Evolutionary conservation across 2,888 invertebrate genomes (phyloP), one percentile per base, ranked within the genome.

Genomic region (Loripinus fragilis): DNA sequence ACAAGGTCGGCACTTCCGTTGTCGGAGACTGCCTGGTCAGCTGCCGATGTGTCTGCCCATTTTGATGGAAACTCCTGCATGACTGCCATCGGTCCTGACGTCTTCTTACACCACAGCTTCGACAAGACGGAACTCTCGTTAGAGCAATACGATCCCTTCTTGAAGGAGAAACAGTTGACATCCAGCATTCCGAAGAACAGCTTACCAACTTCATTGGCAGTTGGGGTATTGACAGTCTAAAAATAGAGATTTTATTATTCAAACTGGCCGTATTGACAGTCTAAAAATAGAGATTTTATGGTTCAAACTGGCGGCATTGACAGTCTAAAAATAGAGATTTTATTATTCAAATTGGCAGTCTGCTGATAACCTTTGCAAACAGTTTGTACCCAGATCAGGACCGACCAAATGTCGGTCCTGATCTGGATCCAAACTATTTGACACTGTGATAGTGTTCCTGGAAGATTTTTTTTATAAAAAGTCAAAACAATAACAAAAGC

Each of bases 91-190:
- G 76, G 67, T 38, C 88, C 86, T 12, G 65, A 71, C 28, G 52
- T 35, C 30, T 78, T 76, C 72, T 85, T 74, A 48, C 88, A 88
- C 85, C 85, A 87, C 3, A 88, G 83, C 17, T 83, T 78, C 7
- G 86, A 78, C 45, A 85, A 71, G 41, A 86, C 79, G 5, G 79
- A 81, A 20, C 65, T 68, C 66, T 79, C 79, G 30, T 83, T 77
- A 25, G 71, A 75, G 60, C 88, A 88, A 69, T 86, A 87, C 41
- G 70, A 12, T 0, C 86, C 87, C 28, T 76, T 38, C 68, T 87
- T 52, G 65, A 88, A 87, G 7, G 73, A 82, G 75, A 88, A 87
- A 69, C 88, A 88, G 65, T 88, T 82, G 1, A 88, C 87, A 66
- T 82, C 78, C 38, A 88, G 73, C 28, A 87, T 66, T 0, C 87